phyloP scores from a whole-genome alignment of 2,113 vertebrate species.

The Promerops cafer region DNA sequence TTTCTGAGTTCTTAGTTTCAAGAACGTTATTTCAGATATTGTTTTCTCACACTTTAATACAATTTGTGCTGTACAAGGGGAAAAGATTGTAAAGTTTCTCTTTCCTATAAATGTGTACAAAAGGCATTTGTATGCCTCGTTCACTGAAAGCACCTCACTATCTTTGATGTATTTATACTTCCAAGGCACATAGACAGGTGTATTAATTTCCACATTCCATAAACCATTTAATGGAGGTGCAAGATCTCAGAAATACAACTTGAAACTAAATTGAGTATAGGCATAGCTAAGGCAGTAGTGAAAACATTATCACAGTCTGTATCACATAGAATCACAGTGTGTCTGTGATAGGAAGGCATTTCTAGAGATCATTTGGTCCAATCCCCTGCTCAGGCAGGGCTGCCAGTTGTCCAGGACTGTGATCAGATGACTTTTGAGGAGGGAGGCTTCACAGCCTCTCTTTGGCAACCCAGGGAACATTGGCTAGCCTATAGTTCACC shows the following conservation, averaged over 20 bases:
- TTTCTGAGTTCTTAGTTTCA: neutral
- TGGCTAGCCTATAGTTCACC: neutral
- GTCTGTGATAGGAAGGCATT: neutral
- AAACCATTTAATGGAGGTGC: neutral
- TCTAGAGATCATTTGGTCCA: neutral
- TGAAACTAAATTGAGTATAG: neutral
- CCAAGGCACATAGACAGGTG: neutral
- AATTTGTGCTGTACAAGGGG: neutral
- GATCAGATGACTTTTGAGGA: neutral
- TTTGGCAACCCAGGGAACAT: neutral
- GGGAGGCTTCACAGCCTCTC: neutral
- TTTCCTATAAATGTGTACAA: neutral
- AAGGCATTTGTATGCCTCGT: neutral
- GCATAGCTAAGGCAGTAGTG: neutral
- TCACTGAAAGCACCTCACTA: neutral
- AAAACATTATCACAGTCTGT: neutral
- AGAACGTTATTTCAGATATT: conserved; percentile 3
- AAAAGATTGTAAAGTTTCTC: neutral
- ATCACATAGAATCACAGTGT: neutral
- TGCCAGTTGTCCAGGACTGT: neutral
- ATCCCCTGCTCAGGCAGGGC: neutral
- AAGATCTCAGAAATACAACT: neutral
- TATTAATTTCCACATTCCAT: neutral
- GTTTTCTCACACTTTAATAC: neutral
- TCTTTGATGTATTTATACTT: neutral